Conservation (phyloP, 2,888 invertebrate genomes). For the Pyrochroa serraticornis region DNA sequence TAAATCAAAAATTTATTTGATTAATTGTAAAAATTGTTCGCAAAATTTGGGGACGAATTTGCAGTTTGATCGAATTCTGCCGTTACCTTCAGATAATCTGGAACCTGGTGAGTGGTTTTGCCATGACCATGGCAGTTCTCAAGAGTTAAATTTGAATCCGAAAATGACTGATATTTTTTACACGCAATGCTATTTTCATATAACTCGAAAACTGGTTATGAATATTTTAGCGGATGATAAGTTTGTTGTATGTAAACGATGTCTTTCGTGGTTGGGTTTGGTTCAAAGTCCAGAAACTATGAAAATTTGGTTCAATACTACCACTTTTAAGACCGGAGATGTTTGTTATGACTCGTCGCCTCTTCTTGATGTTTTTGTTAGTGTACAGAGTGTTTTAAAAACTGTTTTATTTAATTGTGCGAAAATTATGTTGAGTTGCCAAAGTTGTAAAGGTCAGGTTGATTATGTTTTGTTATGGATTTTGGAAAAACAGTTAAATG, state of each 20-base stretch:
- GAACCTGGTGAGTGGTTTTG: slow-evolving; percentile 73
- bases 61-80: slow-evolving; percentile 65
- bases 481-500: slow-evolving; percentile 65
- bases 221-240: slow-evolving; percentile 60
- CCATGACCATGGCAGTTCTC: slow-evolving; percentile 57
- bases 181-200: slow-evolving; percentile 62
- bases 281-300: slow-evolving; percentile 56
- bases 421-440: slow-evolving; percentile 63
- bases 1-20: slow-evolving; percentile 58
- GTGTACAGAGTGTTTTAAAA: slow-evolving; percentile 61
- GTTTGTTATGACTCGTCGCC: slow-evolving; percentile 40
- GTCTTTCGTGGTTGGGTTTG: slow-evolving; percentile 65
- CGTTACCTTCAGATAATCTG: slow-evolving; percentile 65
- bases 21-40: slow-evolving; percentile 57
- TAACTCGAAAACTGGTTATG: slow-evolving; percentile 49
- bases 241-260: slow-evolving; percentile 64
- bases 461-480: slow-evolving; percentile 67
- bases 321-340: slow-evolving; percentile 54
- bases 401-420: slow-evolving; percentile 63
- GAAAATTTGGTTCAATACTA: slow-evolving; percentile 66
- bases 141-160: slow-evolving; percentile 54
- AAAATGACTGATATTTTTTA: slow-evolving; percentile 65
- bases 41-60: slow-evolving; percentile 44
- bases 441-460: slow-evolving; percentile 55
- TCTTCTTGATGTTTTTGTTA: slow-evolving; percentile 62